These are phyloP conservation scores for Oreochromis grahami DNA, from an alignment of 2,797 vertebrate genomes.

Conservation along the genomic window DNA sequence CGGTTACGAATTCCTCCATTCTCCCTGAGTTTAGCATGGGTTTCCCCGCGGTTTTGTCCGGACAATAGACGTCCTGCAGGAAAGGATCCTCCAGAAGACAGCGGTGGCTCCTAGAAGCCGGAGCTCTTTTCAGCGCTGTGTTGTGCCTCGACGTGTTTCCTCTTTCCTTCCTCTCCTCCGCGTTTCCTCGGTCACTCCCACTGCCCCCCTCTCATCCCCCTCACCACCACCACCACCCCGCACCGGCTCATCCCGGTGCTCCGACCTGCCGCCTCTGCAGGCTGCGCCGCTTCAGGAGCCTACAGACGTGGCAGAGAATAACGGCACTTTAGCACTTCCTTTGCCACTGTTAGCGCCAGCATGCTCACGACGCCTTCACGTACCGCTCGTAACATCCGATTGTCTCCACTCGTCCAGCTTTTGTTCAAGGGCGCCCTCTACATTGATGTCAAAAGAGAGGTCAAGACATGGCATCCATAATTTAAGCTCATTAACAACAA, in stretches of 20 bases:
- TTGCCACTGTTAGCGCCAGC: neutral
- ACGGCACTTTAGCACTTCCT: slow-evolving; percentile 2
- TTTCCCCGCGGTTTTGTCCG: neutral
- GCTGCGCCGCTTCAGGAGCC: neutral
- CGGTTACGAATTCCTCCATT: slow-evolving; percentile 91
- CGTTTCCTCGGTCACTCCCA: slow-evolving; percentile 32
- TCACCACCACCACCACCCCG: neutral
- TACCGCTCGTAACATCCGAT: neutral
- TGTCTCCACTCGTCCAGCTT: neutral
- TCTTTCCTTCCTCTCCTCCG: slow-evolving; percentile 31
- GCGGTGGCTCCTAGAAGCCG: neutral
- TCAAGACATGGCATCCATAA: fast-evolving
- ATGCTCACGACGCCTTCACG: slow-evolving; percentile 26
- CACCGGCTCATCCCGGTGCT: slow-evolving; percentile 45
- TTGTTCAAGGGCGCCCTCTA: neutral
- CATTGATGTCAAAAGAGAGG: neutral
- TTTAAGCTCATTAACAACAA: neutral
- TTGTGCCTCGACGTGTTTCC: slow-evolving; percentile 29
- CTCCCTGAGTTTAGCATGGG: slow-evolving; percentile 79
- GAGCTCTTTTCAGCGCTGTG: neutral
- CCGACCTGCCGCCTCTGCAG: neutral
- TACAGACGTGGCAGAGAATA: slow-evolving; percentile 67
- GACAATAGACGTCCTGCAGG: slow-evolving; percentile 39
- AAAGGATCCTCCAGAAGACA: neutral
- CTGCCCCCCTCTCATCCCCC: slow-evolving; percentile 15